phyloP scores from a whole-genome alignment of 2,113 vertebrate genomes.

The Python bivittatus region DNA sequence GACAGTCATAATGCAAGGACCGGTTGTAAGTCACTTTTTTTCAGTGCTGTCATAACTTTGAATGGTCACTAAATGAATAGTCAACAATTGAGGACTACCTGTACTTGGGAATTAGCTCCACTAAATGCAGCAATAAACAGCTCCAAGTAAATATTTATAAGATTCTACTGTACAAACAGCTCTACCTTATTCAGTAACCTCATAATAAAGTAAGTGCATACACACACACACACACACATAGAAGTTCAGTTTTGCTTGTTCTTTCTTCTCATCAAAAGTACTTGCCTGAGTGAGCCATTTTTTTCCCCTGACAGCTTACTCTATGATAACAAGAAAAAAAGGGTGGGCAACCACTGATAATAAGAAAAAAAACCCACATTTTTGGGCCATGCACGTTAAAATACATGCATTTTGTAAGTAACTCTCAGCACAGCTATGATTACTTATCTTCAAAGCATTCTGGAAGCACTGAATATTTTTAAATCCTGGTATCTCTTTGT shows the following conservation, averaged over 20 bases:
- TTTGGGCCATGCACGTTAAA: not conserved
- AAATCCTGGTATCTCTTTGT: not conserved
- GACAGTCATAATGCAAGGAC: too few species aligned
- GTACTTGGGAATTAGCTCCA: not conserved
- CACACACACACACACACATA: not conserved
- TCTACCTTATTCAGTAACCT: not conserved
- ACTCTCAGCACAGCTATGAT: not conserved
- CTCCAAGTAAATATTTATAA: not conserved
- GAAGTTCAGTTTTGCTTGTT: not conserved
- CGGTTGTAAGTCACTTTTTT: too few species aligned
- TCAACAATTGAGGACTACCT: too few species aligned
- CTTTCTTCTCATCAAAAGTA: not conserved
- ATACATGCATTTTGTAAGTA: slow-evolving; percentile 12
- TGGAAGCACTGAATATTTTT: slow-evolving; percentile 7
- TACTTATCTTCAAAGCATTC: slow-evolving; percentile 11
- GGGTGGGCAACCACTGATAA: not conserved
- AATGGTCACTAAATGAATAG: too few species aligned
- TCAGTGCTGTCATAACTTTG: too few species aligned
- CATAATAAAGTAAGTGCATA: too few species aligned
- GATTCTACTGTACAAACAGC: not conserved
- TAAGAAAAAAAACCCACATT: slow-evolving; percentile 7
- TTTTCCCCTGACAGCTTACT: not conserved
- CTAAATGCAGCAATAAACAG: not conserved
- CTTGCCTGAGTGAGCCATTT: not conserved
- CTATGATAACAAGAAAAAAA: not conserved